Evolutionary conservation across 2,888 invertebrate genomes (phyloP).

Genomic region (Sinohyriopsis cumingii): DNA sequence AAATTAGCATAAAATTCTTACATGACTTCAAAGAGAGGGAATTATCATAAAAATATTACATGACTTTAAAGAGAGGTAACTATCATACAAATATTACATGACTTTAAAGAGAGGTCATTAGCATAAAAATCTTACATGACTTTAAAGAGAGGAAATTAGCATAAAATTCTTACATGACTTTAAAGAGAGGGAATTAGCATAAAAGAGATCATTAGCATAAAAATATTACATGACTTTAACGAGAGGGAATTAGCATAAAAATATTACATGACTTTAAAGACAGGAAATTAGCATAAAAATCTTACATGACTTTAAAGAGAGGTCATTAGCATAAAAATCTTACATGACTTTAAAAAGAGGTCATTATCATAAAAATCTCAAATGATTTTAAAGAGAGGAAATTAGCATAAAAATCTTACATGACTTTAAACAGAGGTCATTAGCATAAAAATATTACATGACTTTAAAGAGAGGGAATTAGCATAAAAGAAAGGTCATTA

Average conservation of each 20-base stretch:
- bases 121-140: neutral
- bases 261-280: neutral
- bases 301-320: too few relatives aligned
- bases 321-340: neutral
- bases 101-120: neutral
- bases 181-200: neutral
- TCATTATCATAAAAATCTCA: neutral
- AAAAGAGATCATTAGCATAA: neutral
- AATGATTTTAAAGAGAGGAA: neutral
- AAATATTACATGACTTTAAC: too few relatives aligned
- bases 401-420: neutral
- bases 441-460: neutral
- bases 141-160: neutral
- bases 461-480: neutral
- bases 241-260: neutral
- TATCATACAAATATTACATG: neutral
- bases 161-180: neutral
- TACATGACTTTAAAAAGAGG: too few relatives aligned
- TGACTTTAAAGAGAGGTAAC: neutral
- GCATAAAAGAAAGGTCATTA: neutral
- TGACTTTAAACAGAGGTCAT: too few relatives aligned
- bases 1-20: neutral
- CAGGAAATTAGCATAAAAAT: neutral
- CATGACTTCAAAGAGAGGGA: neutral
- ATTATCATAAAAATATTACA: neutral